These are phyloP conservation scores for Nomada flava DNA, from an alignment of 2,888 invertebrate genomes.

Conservation along the genomic window DNA sequence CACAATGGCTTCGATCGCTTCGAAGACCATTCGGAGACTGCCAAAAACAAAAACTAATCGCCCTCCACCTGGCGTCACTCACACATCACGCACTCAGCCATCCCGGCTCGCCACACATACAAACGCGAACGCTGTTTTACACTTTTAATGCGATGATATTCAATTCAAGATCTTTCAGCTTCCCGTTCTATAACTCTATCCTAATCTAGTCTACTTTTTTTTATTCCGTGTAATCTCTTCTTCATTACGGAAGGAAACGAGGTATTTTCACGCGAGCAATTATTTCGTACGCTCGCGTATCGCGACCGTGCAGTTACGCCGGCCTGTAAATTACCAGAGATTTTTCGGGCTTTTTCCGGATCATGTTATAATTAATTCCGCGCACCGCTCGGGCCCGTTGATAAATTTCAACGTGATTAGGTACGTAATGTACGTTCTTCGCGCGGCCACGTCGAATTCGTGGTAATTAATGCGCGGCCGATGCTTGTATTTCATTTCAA, in stretches of 20 bases:
- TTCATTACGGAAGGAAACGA: neutral
- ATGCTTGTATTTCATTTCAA: conserved; percentile 10
- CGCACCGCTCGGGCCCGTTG: neutral
- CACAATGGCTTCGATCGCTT: too few relatives aligned
- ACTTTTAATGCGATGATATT: too few relatives aligned
- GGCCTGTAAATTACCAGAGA: conserved; percentile 37
- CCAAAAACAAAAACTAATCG: too few relatives aligned
- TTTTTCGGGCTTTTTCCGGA: conserved; percentile 37
- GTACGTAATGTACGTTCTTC: conserved; percentile 19
- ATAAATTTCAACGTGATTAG: conserved; percentile 43
- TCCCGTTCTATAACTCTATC: too few relatives aligned
- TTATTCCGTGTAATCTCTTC: neutral
- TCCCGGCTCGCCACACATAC: too few relatives aligned
- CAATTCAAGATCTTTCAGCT: too few relatives aligned
- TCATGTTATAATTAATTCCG: conserved; percentile 42
- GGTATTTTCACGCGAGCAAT: conserved; percentile 45
- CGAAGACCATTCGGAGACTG: too few relatives aligned
- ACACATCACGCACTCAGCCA: too few relatives aligned
- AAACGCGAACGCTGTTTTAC: too few relatives aligned
- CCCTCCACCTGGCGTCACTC: too few relatives aligned
- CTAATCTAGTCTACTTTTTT: neutral
- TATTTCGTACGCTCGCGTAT: conserved; percentile 35
- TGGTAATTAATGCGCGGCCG: conserved; percentile 26
- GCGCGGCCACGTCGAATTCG: conserved; percentile 20
- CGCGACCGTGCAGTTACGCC: conserved; percentile 19